Evolutionary conservation across 2,888 invertebrate species (phyloP).

Genomic region (Hyposoter didymator): DNA sequence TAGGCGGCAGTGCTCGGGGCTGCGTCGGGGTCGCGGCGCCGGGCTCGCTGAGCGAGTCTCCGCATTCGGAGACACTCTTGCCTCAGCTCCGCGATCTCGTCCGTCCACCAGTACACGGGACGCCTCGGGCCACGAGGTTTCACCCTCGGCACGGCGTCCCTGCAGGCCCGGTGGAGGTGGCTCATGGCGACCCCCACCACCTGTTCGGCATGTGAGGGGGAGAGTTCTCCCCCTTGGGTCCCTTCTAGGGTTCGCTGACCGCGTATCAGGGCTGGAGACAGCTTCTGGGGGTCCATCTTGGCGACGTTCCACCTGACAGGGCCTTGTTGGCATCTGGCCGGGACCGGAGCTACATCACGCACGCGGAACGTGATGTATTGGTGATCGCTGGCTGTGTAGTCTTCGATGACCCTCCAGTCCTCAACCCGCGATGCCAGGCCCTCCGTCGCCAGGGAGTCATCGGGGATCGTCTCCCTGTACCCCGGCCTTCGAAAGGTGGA

Average conservation of each 20-base stretch:
- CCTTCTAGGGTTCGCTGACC: neutral
- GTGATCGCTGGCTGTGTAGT: neutral
- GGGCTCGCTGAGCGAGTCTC: slow-evolving; percentile 26
- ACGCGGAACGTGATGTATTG: slow-evolving; percentile 5
- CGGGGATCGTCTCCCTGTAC: neutral
- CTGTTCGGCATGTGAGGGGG: no score
- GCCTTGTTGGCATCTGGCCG: neutral
- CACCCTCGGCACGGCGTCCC: neutral
- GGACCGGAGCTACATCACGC: neutral
- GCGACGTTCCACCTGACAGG: slow-evolving; percentile 1
- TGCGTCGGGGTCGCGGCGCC: slow-evolving; percentile 5
- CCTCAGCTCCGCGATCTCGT: slow-evolving; percentile 10
- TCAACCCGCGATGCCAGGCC: neutral
- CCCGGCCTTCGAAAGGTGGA: neutral
- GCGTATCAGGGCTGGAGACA: neutral
- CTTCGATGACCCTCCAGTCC: neutral
- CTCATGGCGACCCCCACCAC: neutral
- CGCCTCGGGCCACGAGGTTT: neutral
- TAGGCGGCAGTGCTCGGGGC: neutral
- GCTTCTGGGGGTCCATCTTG: neutral
- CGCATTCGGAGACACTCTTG: neutral
- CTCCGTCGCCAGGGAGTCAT: slow-evolving; percentile 6
- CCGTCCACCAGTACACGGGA: neutral
- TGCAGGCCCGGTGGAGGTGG: no score
- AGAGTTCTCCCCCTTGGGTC: neutral